Conservation (phyloP, 2,888 invertebrate genomes). For the Teinopalpus imperialis region DNA sequence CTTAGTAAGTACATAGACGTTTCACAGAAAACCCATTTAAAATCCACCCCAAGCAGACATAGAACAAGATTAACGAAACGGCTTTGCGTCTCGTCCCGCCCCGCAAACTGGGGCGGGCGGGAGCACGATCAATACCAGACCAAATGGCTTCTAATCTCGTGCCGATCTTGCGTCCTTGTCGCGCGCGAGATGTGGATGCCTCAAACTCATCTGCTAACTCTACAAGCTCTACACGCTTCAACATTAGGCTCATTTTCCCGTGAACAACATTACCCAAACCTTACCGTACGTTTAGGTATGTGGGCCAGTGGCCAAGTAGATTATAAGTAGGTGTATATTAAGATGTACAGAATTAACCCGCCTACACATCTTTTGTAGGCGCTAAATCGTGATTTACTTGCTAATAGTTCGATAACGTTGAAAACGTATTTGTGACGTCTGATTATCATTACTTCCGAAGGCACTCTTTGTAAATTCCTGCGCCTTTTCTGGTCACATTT, state of each 20-base stretch:
- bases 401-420: conserved; percentile 12
- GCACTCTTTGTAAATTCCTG: conserved; percentile 1
- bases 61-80: conserved; percentile 67
- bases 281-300: conserved; percentile 24
- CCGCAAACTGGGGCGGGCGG: conserved; percentile 31
- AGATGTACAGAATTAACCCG: conserved; percentile 25
- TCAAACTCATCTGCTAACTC: conserved; percentile 28
- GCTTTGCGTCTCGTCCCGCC: conserved; percentile 40
- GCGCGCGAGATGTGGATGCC: conserved; percentile 38
- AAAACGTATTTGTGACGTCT: not conserved
- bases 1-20: conserved; percentile 17
- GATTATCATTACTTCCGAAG: not conserved
- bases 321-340: conserved; percentile 24
- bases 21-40: conserved; percentile 30
- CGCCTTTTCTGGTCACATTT: conserved; percentile 3
- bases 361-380: conserved; percentile 15
- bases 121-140: conserved; percentile 42
- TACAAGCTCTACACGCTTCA: conserved; percentile 3
- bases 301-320: conserved; percentile 26
- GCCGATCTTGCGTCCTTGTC: conserved; percentile 69
- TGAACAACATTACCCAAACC: conserved; percentile 3
- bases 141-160: conserved; percentile 67
- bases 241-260: conserved; percentile 16
- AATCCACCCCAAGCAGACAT: conserved; percentile 60
- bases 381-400: conserved; percentile 23